phyloP scores from a whole-genome alignment of 2,113 vertebrate genomes.

The Rhodinocichla rosea region DNA sequence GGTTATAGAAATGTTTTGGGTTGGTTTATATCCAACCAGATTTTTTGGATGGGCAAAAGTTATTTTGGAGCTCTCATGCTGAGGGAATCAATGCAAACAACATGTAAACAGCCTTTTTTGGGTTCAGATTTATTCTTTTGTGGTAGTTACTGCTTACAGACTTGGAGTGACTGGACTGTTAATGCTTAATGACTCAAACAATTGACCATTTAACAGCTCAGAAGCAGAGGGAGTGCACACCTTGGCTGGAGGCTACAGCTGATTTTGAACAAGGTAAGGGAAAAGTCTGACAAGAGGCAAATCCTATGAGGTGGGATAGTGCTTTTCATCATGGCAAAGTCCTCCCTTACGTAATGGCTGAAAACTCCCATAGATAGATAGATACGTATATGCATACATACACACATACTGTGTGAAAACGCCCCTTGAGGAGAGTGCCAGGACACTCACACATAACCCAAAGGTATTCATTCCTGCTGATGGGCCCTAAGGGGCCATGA shows the following conservation, averaged over 20 bases:
- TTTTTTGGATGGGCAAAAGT: not conserved
- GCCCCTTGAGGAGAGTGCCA: not conserved
- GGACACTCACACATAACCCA: not conserved
- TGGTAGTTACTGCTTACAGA: not conserved
- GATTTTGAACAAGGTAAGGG: not conserved
- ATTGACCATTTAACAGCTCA: not conserved
- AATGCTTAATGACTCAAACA: not conserved
- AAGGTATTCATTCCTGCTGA: not conserved
- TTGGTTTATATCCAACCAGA: not conserved
- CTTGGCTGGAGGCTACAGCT: not conserved
- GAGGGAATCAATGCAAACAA: not conserved
- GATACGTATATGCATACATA: no score
- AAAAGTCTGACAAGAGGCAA: not conserved
- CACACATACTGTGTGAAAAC: not conserved
- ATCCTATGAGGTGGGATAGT: not conserved
- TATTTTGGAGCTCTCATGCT: not conserved
- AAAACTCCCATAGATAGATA: not conserved
- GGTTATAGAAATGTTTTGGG: not conserved
- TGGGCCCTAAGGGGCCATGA: no score
- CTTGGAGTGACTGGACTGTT: not conserved
- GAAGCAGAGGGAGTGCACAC: fast-evolving
- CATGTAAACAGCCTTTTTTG: not conserved
- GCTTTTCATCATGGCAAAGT: not conserved
- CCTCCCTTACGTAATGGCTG: not conserved
- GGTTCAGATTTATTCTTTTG: not conserved